Percentiles rank a stretch among this genome's conserved stretches.
Evolutionary conservation across 37 sponge, comb jelly and placozoan genomes (phyloP).

Genomic region (Halisarca cf. caerulea): DNA sequence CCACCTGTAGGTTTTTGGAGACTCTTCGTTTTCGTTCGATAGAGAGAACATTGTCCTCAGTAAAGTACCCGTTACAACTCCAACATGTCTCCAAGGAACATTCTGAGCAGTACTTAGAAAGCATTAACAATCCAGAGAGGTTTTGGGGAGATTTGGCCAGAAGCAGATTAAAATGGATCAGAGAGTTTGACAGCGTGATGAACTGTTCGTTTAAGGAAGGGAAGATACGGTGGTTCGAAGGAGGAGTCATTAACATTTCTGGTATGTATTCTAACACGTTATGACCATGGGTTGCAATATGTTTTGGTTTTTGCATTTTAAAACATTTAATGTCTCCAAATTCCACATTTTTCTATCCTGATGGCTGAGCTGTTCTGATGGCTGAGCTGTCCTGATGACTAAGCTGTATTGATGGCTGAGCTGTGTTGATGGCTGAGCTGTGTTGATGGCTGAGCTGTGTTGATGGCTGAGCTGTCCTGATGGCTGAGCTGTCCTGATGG

Average conservation of each 20-base stretch:
- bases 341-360: too few species aligned
- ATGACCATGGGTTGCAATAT: neutral
- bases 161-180: constrained; percentile 75
- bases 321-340: too few species aligned
- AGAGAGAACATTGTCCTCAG: neutral
- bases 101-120: constrained; percentile 67
- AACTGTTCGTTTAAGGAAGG: constrained; percentile 76
- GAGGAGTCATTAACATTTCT: constrained; percentile 85
- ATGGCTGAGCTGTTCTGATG: too few species aligned
- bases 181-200: constrained; percentile 76
- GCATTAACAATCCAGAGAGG: constrained; percentile 71
- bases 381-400: too few species aligned
- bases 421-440: too few species aligned
- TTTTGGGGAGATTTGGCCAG: constrained; percentile 91
- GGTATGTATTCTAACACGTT: too few species aligned
- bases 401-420: too few species aligned
- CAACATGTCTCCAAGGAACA: constrained; percentile 32
- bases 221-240: constrained; percentile 81
- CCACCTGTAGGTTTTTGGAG: neutral
- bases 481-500: too few species aligned
- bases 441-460: too few species aligned
- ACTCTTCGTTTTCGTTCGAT: neutral
- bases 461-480: too few species aligned
- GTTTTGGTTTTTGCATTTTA: neutral
- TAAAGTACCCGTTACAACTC: constrained; percentile 16